These are phyloP conservation scores for Cataglyphis rosenhaueri DNA, from an alignment of 2,888 invertebrate species.

Conservation along the genomic window DNA sequence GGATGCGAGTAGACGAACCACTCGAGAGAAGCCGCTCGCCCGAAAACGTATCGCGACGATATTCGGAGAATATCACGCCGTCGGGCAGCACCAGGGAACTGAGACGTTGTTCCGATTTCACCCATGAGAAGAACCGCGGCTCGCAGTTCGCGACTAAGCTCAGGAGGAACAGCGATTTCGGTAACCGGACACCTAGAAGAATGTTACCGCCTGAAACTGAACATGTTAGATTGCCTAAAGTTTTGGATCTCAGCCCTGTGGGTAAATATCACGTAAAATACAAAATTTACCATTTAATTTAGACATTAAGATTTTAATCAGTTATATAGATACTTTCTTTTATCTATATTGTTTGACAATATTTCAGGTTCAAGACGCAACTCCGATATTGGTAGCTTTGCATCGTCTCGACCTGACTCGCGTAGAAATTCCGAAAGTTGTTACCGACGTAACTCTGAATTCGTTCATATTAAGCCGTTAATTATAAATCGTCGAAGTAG, in stretches of 20 bases:
- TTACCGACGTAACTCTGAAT: conserved; percentile 79
- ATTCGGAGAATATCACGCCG: conserved; percentile 80
- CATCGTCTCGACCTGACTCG: conserved; percentile 73
- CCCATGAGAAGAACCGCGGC: conserved; percentile 80
- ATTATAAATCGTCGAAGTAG: conserved; percentile 80
- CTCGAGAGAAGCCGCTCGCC: conserved; percentile 70
- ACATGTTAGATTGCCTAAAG: conserved; percentile 75
- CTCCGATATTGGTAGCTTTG: conserved; percentile 80
- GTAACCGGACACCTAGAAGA: conserved; percentile 80
- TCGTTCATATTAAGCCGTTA: conserved; percentile 77
- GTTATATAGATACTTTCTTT: not conserved
- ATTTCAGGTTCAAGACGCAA: conserved; percentile 81
- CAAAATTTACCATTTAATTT: not conserved
- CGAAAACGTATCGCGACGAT: conserved; percentile 75
- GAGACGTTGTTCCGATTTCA: conserved; percentile 82
- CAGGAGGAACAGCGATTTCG: conserved; percentile 83
- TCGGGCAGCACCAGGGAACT: conserved; percentile 78
- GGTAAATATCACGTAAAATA: conserved; percentile 59
- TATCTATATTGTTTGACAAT: conserved; percentile 2
- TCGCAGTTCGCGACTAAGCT: conserved; percentile 83
- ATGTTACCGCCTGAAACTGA: conserved; percentile 71
- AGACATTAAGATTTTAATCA: not conserved
- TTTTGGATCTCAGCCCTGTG: conserved; percentile 78
- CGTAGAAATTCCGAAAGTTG: conserved; percentile 82
- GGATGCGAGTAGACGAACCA: conserved; percentile 46